Conservation (phyloP, 2,888 invertebrate genomes). For the Vandiemenella viatica region DNA sequence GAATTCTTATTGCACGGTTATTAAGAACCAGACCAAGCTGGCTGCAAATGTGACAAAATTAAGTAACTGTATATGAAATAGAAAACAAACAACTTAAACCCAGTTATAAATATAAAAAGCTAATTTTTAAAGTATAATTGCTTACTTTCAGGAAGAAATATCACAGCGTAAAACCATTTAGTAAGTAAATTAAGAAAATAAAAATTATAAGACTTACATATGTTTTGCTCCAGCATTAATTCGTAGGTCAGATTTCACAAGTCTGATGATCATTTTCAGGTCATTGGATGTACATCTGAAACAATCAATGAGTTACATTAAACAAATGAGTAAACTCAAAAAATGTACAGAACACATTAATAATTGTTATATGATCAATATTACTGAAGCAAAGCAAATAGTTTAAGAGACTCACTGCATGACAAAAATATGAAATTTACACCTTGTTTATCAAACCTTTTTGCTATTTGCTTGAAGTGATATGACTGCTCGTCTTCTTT, state of each 20-base stretch:
- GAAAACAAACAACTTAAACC: no score
- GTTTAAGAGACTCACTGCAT: neutral
- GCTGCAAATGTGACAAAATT: no score
- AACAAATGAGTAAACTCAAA: neutral
- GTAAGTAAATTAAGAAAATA: neutral
- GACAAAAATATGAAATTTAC: neutral
- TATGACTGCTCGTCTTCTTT: slow-evolving; percentile 76
- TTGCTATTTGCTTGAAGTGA: slow-evolving; percentile 56
- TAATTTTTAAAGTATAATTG: no score
- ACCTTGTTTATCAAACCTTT: slow-evolving; percentile 28
- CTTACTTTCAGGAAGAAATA: no score
- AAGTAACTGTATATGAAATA: no score
- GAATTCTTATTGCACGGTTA: no score
- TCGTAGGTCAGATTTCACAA: slow-evolving; percentile 81
- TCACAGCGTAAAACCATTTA: neutral
- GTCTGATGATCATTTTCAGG: slow-evolving; percentile 67
- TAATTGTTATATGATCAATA: neutral
- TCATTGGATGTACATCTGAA: slow-evolving; percentile 64
- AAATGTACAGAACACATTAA: neutral
- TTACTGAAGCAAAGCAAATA: neutral
- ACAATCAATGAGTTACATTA: slow-evolving; percentile 9
- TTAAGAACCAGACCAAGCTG: no score
- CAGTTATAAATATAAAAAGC: no score
- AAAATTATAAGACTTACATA: slow-evolving; percentile 43
- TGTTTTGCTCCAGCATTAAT: slow-evolving; percentile 89